phyloP scores from a whole-genome alignment of 2,113 vertebrate species.

The Python bivittatus region DNA sequence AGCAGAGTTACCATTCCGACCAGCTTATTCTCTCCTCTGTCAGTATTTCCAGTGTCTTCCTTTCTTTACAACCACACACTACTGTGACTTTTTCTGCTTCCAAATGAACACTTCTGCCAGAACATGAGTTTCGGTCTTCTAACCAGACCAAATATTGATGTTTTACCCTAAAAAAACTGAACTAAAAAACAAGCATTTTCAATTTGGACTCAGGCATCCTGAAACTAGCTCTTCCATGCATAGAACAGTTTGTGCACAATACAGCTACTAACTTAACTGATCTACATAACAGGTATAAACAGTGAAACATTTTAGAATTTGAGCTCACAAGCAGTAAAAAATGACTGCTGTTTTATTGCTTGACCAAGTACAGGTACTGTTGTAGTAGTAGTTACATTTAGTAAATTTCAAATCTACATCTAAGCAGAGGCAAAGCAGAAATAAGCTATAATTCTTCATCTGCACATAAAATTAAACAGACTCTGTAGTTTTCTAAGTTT shows the following conservation, averaged over 20 bases:
- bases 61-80: neutral
- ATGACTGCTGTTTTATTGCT: neutral
- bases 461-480: neutral
- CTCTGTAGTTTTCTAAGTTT: neutral
- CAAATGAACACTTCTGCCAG: neutral
- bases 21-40: neutral
- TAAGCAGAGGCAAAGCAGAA: neutral
- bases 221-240: neutral
- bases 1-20: neutral
- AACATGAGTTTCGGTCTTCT: neutral
- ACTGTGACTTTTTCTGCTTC: neutral
- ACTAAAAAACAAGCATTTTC: neutral
- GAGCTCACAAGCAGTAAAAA: neutral
- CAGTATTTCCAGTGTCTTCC: neutral
- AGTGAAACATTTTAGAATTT: neutral
- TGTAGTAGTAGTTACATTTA: neutral
- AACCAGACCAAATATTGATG: neutral
- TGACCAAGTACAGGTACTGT: neutral
- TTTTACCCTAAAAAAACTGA: neutral
- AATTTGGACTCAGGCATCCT: neutral
- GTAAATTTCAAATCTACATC: neutral
- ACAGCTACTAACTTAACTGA: neutral
- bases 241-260: neutral
- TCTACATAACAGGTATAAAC: neutral
- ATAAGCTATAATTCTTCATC: neutral